These are phyloP conservation scores for Rhodeus uyekii DNA, from an alignment of 2,797 vertebrate species.

Conservation along the genomic window DNA sequence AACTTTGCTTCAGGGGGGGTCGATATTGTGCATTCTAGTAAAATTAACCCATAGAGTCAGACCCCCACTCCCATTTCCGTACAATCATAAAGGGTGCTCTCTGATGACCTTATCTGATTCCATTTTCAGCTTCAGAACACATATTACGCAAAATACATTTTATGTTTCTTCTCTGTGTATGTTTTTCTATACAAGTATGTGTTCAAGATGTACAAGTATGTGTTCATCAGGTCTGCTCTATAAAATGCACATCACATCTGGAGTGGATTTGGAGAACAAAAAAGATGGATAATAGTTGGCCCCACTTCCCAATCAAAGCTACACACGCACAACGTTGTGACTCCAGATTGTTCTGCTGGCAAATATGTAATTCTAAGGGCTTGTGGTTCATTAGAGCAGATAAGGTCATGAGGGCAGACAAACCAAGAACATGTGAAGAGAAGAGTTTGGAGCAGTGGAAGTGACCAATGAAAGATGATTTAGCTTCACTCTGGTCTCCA, in stretches of 20 bases:
- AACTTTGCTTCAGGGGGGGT: not conserved
- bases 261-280: constrained; percentile 46
- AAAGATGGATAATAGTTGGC: constrained; percentile 51
- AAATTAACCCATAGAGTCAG: not conserved
- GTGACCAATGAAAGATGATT: not conserved
- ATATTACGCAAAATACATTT: not conserved
- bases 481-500: not conserved
- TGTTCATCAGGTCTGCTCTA: constrained; percentile 11
- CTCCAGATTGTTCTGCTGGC: constrained; percentile 17
- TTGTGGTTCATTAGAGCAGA: not conserved
- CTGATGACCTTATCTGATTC: no score
- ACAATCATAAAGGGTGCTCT: no score
- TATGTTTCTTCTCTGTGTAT: not conserved
- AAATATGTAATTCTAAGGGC: constrained; percentile 30
- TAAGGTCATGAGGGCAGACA: constrained; percentile 15
- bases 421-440: not conserved
- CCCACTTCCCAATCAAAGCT: constrained; percentile 29
- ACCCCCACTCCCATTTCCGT: not conserved
- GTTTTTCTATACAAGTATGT: not conserved
- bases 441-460: not conserved
- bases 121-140: not conserved
- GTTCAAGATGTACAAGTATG: constrained; percentile 9
- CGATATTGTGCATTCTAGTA: not conserved
- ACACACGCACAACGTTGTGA: not conserved
- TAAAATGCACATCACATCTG: constrained; percentile 53